Base-by-base conservation (phyloP, 1,140 invertebrate genomes). In the Eupristina koningsbergeri region DNA sequence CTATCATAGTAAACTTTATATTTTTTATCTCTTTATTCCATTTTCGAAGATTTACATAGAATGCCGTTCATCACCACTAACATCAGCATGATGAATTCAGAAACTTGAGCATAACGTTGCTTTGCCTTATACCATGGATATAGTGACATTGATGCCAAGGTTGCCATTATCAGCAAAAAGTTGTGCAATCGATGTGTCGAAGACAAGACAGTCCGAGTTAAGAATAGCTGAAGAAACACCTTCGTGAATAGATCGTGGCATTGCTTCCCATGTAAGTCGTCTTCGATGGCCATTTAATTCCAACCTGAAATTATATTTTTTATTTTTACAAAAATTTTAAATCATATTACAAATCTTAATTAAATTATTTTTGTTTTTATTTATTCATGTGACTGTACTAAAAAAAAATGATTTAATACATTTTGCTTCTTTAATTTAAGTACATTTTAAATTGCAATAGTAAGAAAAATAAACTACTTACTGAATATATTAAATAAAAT, bases 91-190 rank as follows among this genome's bases (percentile, higher is more conserved):
- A 81, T 15, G 9, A 69, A 39, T 85, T 85, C 80, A 85, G 53
- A 82, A 85, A 41, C 80, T 63, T 36, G 78, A 50, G 22, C 76
- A 73, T 11, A 77, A 47, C 11, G 80, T 26, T 22, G 84, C 84
- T 85, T 91, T 91, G 85, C 86, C 89, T 92, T 93, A 96, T 92
- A 96, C 96, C 94, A 97, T 96, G 84, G 97, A 98, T 92, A 99
- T 99, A 89, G 99, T 99, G 85, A 99, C 99, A 93, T 99, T 99
- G 87, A 99, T 99, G 86, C 98, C 99, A 81, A 99, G 94, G 93
- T 99, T 99, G 11, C 98, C 99, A 93, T 99, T 99, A 91, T 99
- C 99, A 31, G 99, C 98, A 94, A 99, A 99, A 64, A 99, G 93
- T 92, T 99, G 97, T 81, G 99, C 99, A 91, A 99, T 98, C 79